Base-by-base conservation (phyloP, 1,140 invertebrate genomes). In the Cephus cinctus region DNA sequence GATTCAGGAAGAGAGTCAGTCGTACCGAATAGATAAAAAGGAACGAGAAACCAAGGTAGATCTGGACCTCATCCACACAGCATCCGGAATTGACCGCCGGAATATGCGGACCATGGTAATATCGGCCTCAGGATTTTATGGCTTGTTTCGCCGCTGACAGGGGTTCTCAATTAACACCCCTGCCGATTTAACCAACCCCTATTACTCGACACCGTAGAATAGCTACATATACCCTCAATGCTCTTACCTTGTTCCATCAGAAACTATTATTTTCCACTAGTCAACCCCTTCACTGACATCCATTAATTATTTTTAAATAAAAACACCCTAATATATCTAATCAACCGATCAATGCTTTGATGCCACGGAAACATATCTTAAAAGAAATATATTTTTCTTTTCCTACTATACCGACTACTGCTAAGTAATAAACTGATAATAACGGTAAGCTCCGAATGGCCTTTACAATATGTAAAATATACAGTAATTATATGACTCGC, bases 401-500 rank as follows among this genome's bases (percentile, higher is more conserved):
- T n/a, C n/a, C n/a, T n/a, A n/a, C n/a, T n/a, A n/a, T n/a, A n/a
- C n/a, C n/a, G n/a, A n/a, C n/a, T n/a, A n/a, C n/a, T n/a, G n/a
- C 15, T 12, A 36, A 36, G 19, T 36, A 12, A 15, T 41, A 27
- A 27, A 27, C 25, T 27, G 25, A 27, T n/a, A n/a, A 27, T 6
- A 8, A n/a, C 25, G n/a, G 25, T 11, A 20, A 41, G 2, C 21
- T 11, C 12, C 14, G 4, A 41, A 19, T 20, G 39, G 18, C 39
- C 5, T 20, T 41, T n/a, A 20, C n/a, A 41, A 19, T 18, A 41
- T n/a, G 21, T 14, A 41, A 19, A 21, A 63, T 55, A 52, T 50
- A 51, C 52, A 51, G 56, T 56, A 62, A 64, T 65, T 50, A 62
- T 56, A 54, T 54, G 54, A 49, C 52, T 57, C 48, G 52, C 57